Evolutionary conservation across 2,113 vertebrate species (phyloP), one percentile per base, ranked within the genome.

Genomic region (Strigops habroptila): DNA sequence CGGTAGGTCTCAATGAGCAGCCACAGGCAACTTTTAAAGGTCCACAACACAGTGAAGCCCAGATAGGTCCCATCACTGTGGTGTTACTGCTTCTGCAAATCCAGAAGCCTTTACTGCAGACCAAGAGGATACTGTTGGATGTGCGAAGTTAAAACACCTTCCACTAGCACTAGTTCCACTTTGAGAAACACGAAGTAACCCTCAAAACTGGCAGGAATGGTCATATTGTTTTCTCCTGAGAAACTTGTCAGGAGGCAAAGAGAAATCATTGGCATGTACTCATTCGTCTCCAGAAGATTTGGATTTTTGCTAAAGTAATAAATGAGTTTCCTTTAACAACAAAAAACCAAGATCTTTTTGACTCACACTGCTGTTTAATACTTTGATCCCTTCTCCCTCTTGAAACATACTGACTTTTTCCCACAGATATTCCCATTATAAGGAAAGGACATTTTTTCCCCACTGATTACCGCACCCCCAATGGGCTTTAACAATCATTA

Each of bases 51-150:
- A 55, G n/a, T 1, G 39, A n/a, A 24, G 4, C 14, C 31, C 59
- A 28, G n/a, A 25, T 0, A 0, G 30, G n/a, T 62, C 30, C 21
- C 5, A 1, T 35, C 52, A 16, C 57, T 10, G 31, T 0, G 0
- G 3, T 5, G 18, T 8, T 9, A 11, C 11, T 2, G 0, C 4
- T 75, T 33, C 77, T 65, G 37, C 30, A 89, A 33, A 67, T 15
- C 12, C 46, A 77, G 67, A 30, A 33, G 33, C 59, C 46, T 59
- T 57, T 10, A 44, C 70, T 5, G 7, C 9, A 89, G 74, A 70
- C n/a, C 39, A 52, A 4, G 25, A 37, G 33, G 23, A 39, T 39
- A 39, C 33, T 39, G 41, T 7, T 6, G 33, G 27, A 27, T 14
- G 73, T 4, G 6, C 12, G 44, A 53, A 55, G 35, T 37, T 37